Conservation (phyloP, 2,888 invertebrate genomes). For the Frankliniella fusca region DNA sequence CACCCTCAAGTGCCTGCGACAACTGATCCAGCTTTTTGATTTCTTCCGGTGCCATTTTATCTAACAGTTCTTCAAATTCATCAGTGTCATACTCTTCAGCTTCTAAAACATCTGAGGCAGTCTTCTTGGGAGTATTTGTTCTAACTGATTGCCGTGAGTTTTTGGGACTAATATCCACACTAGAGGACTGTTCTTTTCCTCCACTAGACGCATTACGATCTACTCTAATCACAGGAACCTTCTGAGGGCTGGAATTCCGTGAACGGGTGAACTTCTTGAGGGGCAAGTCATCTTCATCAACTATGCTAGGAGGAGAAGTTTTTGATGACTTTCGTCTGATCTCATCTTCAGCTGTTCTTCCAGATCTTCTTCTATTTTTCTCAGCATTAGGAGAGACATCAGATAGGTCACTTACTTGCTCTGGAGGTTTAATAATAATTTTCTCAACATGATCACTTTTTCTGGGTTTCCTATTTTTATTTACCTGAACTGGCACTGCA, state of each 20-base stretch:
- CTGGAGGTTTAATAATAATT: not conserved
- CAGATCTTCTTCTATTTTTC: not conserved
- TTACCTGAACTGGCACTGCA: not conserved
- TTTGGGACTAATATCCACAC: not conserved
- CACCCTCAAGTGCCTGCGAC: not conserved
- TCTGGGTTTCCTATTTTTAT: not conserved
- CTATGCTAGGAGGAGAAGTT: not conserved
- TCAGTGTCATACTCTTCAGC: constrained; percentile 2
- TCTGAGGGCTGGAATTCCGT: not conserved
- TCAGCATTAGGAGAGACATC: not conserved
- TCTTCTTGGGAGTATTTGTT: not conserved
- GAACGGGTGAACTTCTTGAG: constrained; percentile 7
- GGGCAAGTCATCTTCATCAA: constrained; percentile 11
- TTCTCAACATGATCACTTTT: constrained; percentile 21
- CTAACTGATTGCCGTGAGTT: not conserved
- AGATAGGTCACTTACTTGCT: not conserved
- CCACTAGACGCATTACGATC: not conserved
- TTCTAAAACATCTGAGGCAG: not conserved
- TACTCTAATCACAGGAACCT: not conserved
- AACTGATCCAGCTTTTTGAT: not conserved
- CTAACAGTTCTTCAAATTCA: constrained; percentile 11
- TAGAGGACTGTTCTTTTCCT: not conserved
- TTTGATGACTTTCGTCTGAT: not conserved
- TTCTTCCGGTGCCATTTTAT: not conserved
- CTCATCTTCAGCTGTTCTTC: not conserved